These are phyloP conservation scores for Apodemus speciosus DNA, from an alignment of 2,113 vertebrate species.

Conservation along the genomic window DNA sequence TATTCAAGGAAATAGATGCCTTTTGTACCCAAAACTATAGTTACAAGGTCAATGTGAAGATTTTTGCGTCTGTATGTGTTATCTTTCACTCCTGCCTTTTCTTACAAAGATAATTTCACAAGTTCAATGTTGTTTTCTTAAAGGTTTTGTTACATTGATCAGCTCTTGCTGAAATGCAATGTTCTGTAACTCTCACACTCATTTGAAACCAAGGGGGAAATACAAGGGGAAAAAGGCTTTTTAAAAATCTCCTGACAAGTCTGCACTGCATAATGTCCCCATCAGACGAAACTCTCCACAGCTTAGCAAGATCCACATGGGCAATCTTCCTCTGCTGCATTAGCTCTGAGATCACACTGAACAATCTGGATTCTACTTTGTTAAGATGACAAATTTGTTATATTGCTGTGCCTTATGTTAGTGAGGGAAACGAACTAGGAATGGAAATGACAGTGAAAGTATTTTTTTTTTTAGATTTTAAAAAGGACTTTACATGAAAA, in stretches of 20 bases:
- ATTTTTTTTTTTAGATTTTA: neutral
- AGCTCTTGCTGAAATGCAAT: neutral
- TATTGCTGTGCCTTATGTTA: neutral
- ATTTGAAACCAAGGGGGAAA: neutral
- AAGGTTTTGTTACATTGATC: neutral
- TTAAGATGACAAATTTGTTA: neutral
- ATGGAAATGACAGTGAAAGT: neutral
- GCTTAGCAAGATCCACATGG: neutral
- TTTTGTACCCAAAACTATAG: neutral
- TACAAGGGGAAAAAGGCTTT: neutral
- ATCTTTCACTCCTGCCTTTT: neutral
- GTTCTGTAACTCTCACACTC: neutral
- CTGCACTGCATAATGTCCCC: too few relatives aligned
- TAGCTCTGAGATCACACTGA: too few relatives aligned
- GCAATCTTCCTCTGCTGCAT: too few relatives aligned
- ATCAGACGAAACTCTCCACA: neutral
- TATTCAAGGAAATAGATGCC: neutral
- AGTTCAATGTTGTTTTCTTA: neutral
- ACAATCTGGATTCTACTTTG: neutral
- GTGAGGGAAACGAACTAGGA: neutral
- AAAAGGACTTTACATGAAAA: neutral
- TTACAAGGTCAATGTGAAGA: neutral
- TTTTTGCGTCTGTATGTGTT: neutral
- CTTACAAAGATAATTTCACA: neutral
- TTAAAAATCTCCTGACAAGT: neutral